Percentiles rank a stretch among this genome's conserved stretches.
Conservation (phyloP, 2,113 vertebrate genomes). For the Dicaeum eximium region DNA sequence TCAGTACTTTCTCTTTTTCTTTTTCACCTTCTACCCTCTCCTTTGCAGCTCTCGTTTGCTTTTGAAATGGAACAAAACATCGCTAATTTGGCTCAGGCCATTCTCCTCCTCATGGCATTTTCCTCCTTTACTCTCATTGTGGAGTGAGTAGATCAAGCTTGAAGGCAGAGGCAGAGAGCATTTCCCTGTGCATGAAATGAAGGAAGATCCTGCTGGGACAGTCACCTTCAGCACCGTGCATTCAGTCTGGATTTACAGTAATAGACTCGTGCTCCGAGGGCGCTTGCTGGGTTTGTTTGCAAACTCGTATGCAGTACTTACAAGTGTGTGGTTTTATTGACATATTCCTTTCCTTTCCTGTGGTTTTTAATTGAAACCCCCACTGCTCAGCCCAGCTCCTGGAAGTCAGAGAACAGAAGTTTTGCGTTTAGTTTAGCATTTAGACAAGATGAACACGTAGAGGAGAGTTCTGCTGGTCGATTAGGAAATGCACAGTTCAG, state of each 20-base stretch:
- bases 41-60: conserved; percentile 16
- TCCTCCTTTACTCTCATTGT: conserved; percentile 14
- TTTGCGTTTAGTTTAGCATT: conserved; percentile 71
- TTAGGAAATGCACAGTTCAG: conserved; percentile 49
- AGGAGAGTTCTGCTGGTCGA: conserved; percentile 40
- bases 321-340: conserved; percentile 84
- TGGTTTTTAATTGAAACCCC: conserved; percentile 85
- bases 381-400: conserved; percentile 74
- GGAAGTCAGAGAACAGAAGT: conserved; percentile 72
- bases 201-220: conserved; percentile 68
- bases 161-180: conserved; percentile 27
- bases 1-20: not conserved
- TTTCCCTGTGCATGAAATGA: conserved; percentile 47
- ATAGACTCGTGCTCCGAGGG: conserved; percentile 71
- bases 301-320: conserved; percentile 79
- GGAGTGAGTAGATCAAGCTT: conserved; percentile 13
- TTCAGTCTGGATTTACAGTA: conserved; percentile 75
- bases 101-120: not conserved
- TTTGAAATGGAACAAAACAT: conserved; percentile 28
- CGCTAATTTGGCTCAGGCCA: conserved; percentile 11
- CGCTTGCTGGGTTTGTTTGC: conserved; percentile 84
- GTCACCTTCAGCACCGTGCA: conserved; percentile 69
- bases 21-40: not conserved
- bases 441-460: conserved; percentile 62
- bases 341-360: conserved; percentile 80